Percentiles rank a stretch among this genome's conserved stretches.
These are phyloP conservation scores for Aldrovandia affinis DNA, from an alignment of 2,797 vertebrate genomes.

Conservation along the genomic window DNA sequence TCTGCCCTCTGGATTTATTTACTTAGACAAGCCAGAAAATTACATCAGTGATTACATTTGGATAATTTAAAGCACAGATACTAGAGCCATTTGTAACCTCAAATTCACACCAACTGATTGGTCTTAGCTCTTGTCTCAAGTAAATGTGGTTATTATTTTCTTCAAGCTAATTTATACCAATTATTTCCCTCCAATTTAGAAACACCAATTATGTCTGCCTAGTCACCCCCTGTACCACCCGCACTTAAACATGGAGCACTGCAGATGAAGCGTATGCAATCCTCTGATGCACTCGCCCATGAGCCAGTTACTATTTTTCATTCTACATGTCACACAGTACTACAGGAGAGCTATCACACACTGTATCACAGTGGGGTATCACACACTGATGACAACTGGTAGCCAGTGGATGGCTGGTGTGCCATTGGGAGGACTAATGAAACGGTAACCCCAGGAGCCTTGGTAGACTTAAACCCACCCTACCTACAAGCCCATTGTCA, in stretches of 20 bases:
- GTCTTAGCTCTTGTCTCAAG: neutral
- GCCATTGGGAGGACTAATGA: too few relatives aligned
- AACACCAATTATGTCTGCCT: neutral
- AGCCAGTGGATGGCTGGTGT: too few relatives aligned
- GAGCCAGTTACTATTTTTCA: neutral
- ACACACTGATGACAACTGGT: too few relatives aligned
- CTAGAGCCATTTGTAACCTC: neutral
- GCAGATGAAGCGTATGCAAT: neutral
- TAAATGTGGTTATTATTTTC: neutral
- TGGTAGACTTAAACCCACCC: too few relatives aligned
- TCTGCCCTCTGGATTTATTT: neutral
- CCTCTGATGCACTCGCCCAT: neutral
- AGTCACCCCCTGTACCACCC: neutral
- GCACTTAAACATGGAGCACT: neutral
- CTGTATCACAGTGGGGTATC: neutral
- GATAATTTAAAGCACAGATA: neutral
- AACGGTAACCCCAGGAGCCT: too few relatives aligned
- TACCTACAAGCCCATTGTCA: too few relatives aligned
- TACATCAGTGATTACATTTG: neutral
- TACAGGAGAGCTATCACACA: too few relatives aligned
- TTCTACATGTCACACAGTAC: neutral
- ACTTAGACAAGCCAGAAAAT: neutral
- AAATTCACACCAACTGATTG: neutral
- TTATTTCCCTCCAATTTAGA: neutral
- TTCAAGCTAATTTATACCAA: neutral